phyloP scores from a whole-genome alignment of 2,113 vertebrate species.

The Pteronura brasiliensis region DNA sequence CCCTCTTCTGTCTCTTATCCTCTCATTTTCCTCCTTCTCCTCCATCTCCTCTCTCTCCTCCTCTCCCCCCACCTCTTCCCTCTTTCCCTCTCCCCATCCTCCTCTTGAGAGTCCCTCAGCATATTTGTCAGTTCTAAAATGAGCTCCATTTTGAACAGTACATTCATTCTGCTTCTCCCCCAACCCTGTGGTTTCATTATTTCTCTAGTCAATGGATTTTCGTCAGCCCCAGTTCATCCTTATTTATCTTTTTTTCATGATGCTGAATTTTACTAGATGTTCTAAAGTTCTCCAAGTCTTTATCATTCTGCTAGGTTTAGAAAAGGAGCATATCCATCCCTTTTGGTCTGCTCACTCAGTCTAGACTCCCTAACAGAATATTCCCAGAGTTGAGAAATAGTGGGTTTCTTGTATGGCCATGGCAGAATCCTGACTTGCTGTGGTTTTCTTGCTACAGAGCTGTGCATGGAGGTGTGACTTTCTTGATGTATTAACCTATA shows the following conservation, averaged over 20 bases:
- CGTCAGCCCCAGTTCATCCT: neutral
- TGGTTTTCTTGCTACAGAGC: neutral
- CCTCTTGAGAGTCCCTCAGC: neutral
- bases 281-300: neutral
- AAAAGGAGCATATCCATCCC: neutral
- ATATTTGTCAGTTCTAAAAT: neutral
- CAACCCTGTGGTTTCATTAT: neutral
- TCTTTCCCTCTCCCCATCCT: fast-evolving
- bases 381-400: neutral
- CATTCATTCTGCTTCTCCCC: neutral
- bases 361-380: neutral
- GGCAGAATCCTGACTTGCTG: neutral
- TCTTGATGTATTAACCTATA: neutral
- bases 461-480: neutral
- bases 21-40: neutral
- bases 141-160: neutral
- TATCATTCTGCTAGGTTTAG: neutral
- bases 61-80: fast-evolving
- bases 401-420: neutral
- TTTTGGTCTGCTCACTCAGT: neutral
- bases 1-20: neutral
- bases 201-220: neutral
- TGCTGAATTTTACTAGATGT: neutral
- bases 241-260: neutral
- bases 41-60: too few species aligned